phyloP scores from a whole-genome alignment of 2,888 invertebrate genomes.

The Stramonita haemastoma region DNA sequence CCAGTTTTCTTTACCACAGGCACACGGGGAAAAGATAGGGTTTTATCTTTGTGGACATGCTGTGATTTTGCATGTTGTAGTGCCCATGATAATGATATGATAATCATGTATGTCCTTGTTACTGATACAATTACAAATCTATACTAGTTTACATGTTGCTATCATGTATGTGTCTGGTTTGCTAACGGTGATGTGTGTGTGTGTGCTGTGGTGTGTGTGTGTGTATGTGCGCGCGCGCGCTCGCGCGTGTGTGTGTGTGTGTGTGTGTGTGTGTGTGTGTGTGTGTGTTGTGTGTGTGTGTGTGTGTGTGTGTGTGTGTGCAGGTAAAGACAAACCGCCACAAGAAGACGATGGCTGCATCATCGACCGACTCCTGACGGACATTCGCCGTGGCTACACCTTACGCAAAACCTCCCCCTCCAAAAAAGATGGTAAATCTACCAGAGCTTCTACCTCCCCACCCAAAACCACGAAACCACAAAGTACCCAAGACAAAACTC shows the following conservation, averaged over 20 bases:
- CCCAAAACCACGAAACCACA: conserved; percentile 19
- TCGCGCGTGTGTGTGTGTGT: conserved; percentile 9
- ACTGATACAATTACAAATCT: no score
- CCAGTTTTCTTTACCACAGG: no score
- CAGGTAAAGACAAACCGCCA: conserved; percentile 53
- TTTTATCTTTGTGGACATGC: no score
- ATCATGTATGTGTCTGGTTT: no score
- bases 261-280: conserved; percentile 27
- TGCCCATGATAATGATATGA: no score
- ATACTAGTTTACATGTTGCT: no score
- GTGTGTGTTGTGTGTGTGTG: conserved; percentile 24
- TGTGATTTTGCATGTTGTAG: no score
- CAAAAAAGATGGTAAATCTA: not conserved
- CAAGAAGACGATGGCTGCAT: conserved; percentile 72
- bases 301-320: conserved; percentile 12
- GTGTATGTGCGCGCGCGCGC: conserved; percentile 30
- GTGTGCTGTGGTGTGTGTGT: no score
- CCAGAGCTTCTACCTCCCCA: not conserved
- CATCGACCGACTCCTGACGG: conserved; percentile 70
- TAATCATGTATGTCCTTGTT: no score
- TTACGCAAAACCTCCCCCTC: conserved; percentile 58
- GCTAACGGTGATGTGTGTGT: no score
- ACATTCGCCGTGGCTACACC: conserved; percentile 70
- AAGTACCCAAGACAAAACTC: not conserved
- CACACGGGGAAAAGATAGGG: no score